These are phyloP conservation scores for Piprites chloris DNA, from an alignment of 2,113 vertebrate species.

Conservation along the genomic window DNA sequence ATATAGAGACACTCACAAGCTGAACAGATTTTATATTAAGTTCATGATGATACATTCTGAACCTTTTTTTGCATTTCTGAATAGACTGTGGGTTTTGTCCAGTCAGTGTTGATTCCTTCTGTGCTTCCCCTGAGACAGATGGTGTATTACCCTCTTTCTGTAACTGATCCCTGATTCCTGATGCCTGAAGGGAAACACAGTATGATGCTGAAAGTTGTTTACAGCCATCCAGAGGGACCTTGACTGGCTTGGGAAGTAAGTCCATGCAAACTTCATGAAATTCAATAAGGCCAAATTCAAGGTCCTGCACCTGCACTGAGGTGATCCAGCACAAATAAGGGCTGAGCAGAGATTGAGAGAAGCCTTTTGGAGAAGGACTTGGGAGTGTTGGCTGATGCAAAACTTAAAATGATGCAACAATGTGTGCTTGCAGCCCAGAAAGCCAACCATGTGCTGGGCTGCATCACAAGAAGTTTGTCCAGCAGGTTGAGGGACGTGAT, in stretches of 20 bases:
- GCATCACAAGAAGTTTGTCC: accelerated
- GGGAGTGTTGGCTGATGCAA: not conserved
- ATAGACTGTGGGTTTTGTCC: constrained; percentile 66
- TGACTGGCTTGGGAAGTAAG: not conserved
- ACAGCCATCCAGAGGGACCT: not conserved
- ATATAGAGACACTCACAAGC: constrained; percentile 35
- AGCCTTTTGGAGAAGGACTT: not conserved
- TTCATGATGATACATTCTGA: not conserved
- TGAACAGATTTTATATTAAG: constrained; percentile 46
- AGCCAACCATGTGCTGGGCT: not conserved
- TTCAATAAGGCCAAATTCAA: not conserved
- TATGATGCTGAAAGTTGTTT: not conserved
- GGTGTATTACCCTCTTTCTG: not conserved
- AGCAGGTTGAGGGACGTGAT: not conserved
- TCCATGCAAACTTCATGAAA: not conserved
- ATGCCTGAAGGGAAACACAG: constrained; percentile 37
- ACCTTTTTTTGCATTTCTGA: constrained; percentile 59
- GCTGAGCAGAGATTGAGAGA: not conserved
- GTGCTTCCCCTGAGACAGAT: not conserved
- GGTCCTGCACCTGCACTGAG: not conserved
- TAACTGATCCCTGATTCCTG: constrained; percentile 9
- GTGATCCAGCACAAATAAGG: not conserved
- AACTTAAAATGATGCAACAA: not conserved
- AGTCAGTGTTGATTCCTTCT: not conserved
- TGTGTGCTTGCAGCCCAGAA: not conserved